A percentile compares a stretch with the other conserved stretches of the same genome.
These are phyloP conservation scores for Coenonympha arcania DNA, from an alignment of 2,888 invertebrate species.

Conservation along the genomic window DNA sequence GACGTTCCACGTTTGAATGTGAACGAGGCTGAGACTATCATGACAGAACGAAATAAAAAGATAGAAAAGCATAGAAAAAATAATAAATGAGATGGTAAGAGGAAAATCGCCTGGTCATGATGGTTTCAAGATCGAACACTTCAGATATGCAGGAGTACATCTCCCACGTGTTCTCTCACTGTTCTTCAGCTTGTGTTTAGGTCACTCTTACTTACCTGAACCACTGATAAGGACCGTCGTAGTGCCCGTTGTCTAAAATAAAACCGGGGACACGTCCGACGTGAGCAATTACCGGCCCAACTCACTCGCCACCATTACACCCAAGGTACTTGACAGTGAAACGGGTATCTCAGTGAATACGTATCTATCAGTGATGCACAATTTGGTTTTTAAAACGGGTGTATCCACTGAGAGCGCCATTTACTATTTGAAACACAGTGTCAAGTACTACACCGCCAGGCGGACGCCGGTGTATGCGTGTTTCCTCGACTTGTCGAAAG, in stretches of 20 bases:
- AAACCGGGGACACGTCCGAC: not conserved
- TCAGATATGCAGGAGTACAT: not conserved
- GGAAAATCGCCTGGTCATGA: too few species aligned
- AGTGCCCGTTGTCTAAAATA: slow-evolving; percentile 13
- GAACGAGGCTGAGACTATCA: too few species aligned
- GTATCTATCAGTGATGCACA: slow-evolving; percentile 18
- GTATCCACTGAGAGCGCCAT: slow-evolving; percentile 9
- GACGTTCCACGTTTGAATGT: too few species aligned
- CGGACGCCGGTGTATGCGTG: too few species aligned
- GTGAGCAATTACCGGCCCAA: not conserved
- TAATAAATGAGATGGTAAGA: too few species aligned
- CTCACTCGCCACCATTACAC: not conserved
- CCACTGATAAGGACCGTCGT: slow-evolving; percentile 4
- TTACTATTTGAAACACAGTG: not conserved
- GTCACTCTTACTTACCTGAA: not conserved
- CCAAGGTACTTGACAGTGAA: not conserved
- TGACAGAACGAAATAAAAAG: too few species aligned
- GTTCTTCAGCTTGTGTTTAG: not conserved
- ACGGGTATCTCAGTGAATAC: not conserved
- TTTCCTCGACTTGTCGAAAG: too few species aligned
- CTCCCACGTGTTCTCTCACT: not conserved
- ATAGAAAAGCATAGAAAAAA: too few species aligned
- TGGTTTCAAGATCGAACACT: too few species aligned
- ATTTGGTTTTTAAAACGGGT: slow-evolving; percentile 14
- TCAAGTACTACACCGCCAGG: not conserved